These are phyloP conservation scores for Oryzias javanicus DNA, from an alignment of 2,113 vertebrate genomes.

Conservation along the genomic window DNA sequence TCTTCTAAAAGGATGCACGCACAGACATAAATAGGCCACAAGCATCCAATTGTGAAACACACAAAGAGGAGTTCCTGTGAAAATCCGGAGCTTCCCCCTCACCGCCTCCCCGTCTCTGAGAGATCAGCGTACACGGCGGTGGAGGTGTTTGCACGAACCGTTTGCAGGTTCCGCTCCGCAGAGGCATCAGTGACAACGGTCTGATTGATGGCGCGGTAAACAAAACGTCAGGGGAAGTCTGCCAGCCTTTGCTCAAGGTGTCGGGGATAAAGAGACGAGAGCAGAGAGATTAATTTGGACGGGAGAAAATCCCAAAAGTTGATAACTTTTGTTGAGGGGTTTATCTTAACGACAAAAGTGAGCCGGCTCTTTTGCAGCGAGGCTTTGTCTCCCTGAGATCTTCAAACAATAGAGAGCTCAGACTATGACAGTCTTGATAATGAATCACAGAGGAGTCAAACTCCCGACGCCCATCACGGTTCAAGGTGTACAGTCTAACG, in stretches of 20 bases:
- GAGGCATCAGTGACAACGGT: constrained; percentile 52
- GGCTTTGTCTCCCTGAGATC: constrained; percentile 40
- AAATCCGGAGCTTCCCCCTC: not conserved
- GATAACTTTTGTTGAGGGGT: constrained; percentile 24
- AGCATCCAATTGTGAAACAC: constrained; percentile 25
- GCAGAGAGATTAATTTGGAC: constrained; percentile 39
- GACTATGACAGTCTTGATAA: constrained; percentile 44
- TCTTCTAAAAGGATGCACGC: constrained; percentile 21
- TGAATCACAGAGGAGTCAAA: constrained; percentile 46
- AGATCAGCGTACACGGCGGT: constrained; percentile 23
- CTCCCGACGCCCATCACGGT: constrained; percentile 27
- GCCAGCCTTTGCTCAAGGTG: constrained; percentile 46
- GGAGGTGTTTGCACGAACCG: constrained; percentile 23
- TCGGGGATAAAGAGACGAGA: constrained; percentile 31
- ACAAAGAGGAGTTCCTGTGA: constrained; percentile 37
- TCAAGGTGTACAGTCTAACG: constrained; percentile 48
- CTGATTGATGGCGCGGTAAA: constrained; percentile 72
- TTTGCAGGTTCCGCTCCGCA: constrained; percentile 52
- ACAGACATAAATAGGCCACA: constrained; percentile 54
- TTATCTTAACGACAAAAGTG: constrained; percentile 46
- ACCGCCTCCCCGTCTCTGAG: constrained; percentile 7
- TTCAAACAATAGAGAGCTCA: constrained; percentile 37
- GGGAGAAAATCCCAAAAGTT: constrained; percentile 24
- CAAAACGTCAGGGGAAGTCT: constrained; percentile 67
- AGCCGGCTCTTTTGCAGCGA: constrained; percentile 21